These are phyloP conservation scores for Vollenhovia emeryi DNA, from an alignment of 1,140 invertebrate species.

Conservation along the genomic window DNA sequence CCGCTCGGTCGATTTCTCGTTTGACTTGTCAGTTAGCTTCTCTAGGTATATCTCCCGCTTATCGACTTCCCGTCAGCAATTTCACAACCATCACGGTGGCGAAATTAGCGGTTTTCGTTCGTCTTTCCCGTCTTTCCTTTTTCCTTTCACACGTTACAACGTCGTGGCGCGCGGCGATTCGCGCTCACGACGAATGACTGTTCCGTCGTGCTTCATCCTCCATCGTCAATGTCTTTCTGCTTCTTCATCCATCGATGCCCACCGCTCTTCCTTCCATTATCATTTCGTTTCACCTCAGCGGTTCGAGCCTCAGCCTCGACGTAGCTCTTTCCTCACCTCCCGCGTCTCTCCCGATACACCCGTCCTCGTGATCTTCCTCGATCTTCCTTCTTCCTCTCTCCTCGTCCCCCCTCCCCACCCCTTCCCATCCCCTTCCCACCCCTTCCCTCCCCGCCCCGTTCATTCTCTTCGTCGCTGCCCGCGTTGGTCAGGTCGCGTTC, in stretches of 20 bases:
- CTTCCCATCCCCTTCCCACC: conserved; percentile 33
- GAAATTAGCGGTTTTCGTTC: conserved; percentile 59
- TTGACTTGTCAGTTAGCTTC: conserved; percentile 36
- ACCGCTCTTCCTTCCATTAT: conserved; percentile 58
- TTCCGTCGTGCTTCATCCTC: conserved; percentile 58
- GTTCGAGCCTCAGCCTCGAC: conserved; percentile 47
- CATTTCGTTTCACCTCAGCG: conserved; percentile 61
- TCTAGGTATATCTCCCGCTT: conserved; percentile 46
- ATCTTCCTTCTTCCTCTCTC: conserved; percentile 60
- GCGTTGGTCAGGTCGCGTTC: conserved; percentile 52
- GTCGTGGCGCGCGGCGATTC: conserved; percentile 37
- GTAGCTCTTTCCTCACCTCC: conserved; percentile 12
- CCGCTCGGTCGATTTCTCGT: conserved; percentile 17
- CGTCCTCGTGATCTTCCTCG: conserved; percentile 63
- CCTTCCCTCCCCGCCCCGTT: conserved; percentile 31
- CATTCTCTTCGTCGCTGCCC: conserved; percentile 50
- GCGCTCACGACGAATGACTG: conserved; percentile 50
- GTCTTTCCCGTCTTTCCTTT: conserved; percentile 34
- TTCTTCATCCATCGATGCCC: conserved; percentile 45
- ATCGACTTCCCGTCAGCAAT: conserved; percentile 51
- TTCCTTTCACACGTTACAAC: conserved; percentile 56
- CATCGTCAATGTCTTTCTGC: conserved; percentile 53
- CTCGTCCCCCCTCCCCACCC: conserved; percentile 34
- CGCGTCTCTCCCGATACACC: background rate
- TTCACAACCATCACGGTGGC: conserved; percentile 44